These are phyloP conservation scores for Solea solea DNA, from an alignment of 2,113 vertebrate species.

Conservation along the genomic window DNA sequence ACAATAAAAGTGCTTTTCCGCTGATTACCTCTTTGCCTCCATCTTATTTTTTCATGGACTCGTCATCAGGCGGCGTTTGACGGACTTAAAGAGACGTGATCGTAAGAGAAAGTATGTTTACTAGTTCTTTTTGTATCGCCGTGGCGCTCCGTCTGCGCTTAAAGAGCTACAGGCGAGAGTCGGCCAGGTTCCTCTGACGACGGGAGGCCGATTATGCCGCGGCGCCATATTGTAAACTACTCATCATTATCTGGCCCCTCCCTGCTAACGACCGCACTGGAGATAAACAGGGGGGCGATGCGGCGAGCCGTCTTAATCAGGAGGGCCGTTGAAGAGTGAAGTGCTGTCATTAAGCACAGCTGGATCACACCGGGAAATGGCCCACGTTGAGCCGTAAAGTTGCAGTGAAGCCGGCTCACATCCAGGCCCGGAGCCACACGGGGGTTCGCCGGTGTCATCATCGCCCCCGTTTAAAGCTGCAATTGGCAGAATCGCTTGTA, in stretches of 20 bases:
- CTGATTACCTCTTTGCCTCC: conserved; percentile 49
- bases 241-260: conserved; percentile 73
- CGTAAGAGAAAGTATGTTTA: conserved; percentile 30
- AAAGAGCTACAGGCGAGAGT: conserved; percentile 65
- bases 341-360: conserved; percentile 76
- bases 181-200: conserved; percentile 51
- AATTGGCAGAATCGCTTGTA: too few species aligned
- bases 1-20: conserved; percentile 47
- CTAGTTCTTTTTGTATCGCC: conserved; percentile 46
- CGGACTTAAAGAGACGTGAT: conserved; percentile 39
- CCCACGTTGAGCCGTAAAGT: conserved; percentile 63
- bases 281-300: conserved; percentile 68
- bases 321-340: conserved; percentile 68
- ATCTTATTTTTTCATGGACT: conserved; percentile 49
- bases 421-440: conserved; percentile 49
- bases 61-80: conserved; percentile 31
- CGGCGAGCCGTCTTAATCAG: conserved; percentile 70
- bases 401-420: conserved; percentile 29
- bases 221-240: conserved; percentile 80
- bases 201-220: conserved; percentile 65
- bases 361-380: conserved; percentile 67
- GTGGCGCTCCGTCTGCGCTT: conserved; percentile 28
- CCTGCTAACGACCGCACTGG: conserved; percentile 67
- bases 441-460: conserved; percentile 45
- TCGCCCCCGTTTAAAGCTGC: conserved; percentile 47